phyloP scores from a whole-genome alignment of 1,140 invertebrate genomes.

The Pseudomyrmex cubaensis region DNA sequence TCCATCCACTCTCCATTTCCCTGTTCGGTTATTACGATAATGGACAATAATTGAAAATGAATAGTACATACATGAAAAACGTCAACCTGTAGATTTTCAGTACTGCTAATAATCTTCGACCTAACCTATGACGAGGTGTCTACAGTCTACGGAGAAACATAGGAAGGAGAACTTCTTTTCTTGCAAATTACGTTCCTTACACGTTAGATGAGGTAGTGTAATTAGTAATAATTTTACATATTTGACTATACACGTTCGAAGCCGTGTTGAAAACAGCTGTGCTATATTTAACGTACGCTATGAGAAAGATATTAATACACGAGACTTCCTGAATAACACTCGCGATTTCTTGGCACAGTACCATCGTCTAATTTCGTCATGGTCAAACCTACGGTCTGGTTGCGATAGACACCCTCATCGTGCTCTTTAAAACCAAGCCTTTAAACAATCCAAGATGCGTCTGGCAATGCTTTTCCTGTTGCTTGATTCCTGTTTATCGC shows the following conservation, averaged over 20 bases:
- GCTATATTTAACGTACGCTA: not conserved
- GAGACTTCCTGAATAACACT: not conserved
- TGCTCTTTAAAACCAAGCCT: not conserved
- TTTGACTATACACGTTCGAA: not conserved
- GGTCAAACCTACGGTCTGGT: not conserved
- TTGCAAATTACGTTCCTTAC: too few relatives aligned
- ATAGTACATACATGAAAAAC: too few relatives aligned
- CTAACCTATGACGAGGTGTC: too few relatives aligned
- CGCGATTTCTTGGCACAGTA: not conserved
- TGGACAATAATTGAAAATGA: too few relatives aligned
- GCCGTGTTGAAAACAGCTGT: not conserved
- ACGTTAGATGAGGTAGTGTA: too few relatives aligned
- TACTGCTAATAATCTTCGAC: too few relatives aligned
- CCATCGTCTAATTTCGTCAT: not conserved
- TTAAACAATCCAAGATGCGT: slow-evolving; percentile 55
- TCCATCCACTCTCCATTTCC: too few relatives aligned
- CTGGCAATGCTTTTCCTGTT: slow-evolving; percentile 4
- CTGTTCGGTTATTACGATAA: too few relatives aligned
- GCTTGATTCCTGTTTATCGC: slow-evolving; percentile 1
- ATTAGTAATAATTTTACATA: too few relatives aligned
- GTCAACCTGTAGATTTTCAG: too few relatives aligned
- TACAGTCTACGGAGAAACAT: too few relatives aligned
- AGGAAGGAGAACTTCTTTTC: too few relatives aligned
- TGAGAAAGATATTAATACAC: not conserved
- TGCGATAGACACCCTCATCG: not conserved